Percentiles rank a stretch among this genome's conserved stretches.
Conservation (phyloP, 37 sponge, comb jelly and placozoan species). For the Chondrilla cf. caribensis region DNA sequence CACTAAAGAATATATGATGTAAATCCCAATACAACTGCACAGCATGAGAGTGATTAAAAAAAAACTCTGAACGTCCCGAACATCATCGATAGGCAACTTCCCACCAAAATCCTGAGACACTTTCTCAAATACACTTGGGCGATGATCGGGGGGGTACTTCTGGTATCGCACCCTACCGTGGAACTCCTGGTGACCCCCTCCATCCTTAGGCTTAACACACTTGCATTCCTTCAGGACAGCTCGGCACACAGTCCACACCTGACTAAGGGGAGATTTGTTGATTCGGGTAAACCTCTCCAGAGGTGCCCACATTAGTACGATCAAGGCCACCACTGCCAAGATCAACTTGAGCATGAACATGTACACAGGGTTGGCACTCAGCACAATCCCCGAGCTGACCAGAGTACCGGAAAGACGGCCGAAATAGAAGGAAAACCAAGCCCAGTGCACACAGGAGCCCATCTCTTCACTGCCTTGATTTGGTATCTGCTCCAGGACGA, state of each 20-base stretch:
- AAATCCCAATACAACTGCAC: background rate
- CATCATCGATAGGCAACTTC: background rate
- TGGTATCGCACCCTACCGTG: background rate
- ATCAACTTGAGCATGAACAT: background rate
- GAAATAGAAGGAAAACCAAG: background rate
- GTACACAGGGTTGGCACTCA: background rate
- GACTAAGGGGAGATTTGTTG: background rate
- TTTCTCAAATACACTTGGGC: constrained; percentile 8
- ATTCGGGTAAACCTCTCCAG: background rate
- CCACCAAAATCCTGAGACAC: background rate
- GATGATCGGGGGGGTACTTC: background rate
- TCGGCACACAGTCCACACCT: background rate
- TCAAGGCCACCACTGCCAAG: background rate
- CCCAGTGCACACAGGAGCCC: background rate
- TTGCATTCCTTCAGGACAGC: background rate
- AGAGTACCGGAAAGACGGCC: background rate
- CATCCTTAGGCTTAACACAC: background rate
- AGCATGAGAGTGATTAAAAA: constrained; percentile 13
- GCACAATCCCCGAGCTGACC: background rate
- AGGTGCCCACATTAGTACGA: background rate
- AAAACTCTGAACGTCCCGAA: constrained; percentile 21
- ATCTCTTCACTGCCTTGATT: background rate
- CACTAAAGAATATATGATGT: constrained; percentile 1
- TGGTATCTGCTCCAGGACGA: constrained; percentile 1
- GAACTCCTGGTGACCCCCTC: background rate